Evolutionary conservation across 2,113 vertebrate species (phyloP), one percentile per base, ranked within the genome.

Genomic region (Lycocorax pyrrhopterus): DNA sequence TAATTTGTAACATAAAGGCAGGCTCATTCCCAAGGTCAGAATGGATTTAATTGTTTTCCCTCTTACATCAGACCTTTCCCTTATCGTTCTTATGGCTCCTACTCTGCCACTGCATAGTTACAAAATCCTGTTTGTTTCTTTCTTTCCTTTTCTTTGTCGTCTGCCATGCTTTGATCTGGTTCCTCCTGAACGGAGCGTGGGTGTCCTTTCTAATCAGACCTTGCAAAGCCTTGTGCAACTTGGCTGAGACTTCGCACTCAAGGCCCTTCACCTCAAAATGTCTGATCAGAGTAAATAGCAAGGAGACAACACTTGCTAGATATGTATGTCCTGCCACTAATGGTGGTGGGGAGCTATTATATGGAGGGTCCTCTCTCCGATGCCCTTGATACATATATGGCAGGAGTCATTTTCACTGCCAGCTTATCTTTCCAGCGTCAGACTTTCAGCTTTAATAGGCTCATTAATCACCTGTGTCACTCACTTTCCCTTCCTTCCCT

Each of bases 401-500:
- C 90, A 90, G 83, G 86, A 96, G 93, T 92, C 90, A 96, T 96
- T 97, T 97, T 95, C 88, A 90, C 92, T 95, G 68, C 83, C 69
- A 94, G 93, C 93, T 95, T 97, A 96, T 97, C 96, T 96, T 84
- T 90, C 87, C 88, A 78, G 66, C 96, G 96, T 94, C 96, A 97
- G 96, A 84, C 90, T 94, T 90, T 46, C 90, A 93, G 94, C 83
- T 92, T 89, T 96, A 97, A 95, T 97, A 93, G 86, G 92, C 96
- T 97, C 94, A 96, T 97, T 96, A 97, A 96, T 97, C 96, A 96
- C 93, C 92, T 84, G 49, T 96, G 94, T 93, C 96, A 96, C 69
- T 96, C 94, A 94, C 88, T 97, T 84, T 76, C 93, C 73, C 12
- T 33, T 84, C 60, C 88, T 95, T 82, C 93, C 96, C 96, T 86